phyloP scores from a whole-genome alignment of 2,888 invertebrate genomes.

The Hyposoter didymator region DNA sequence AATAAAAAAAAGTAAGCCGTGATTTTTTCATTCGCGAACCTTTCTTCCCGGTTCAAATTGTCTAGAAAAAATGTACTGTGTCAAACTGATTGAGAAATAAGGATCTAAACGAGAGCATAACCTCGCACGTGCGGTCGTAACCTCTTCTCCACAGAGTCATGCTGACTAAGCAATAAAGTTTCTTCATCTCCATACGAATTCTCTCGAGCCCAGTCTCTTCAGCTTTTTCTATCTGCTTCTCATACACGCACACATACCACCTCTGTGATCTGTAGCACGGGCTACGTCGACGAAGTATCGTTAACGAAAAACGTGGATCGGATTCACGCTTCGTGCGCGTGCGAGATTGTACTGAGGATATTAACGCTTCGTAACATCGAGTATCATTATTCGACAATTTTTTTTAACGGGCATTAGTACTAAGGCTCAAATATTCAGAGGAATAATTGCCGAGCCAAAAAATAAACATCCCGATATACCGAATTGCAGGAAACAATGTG shows the following conservation, averaged over 20 bases:
- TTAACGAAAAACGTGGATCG: slow-evolving; percentile 62
- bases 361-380: slow-evolving; percentile 50
- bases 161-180: slow-evolving; percentile 65
- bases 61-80: slow-evolving; percentile 31
- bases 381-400: slow-evolving; percentile 53
- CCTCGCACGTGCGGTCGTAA: slow-evolving; percentile 47
- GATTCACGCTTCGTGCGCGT: slow-evolving; percentile 61
- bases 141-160: slow-evolving; percentile 51
- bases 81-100: slow-evolving; percentile 63
- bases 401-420: slow-evolving; percentile 50
- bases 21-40: slow-evolving; percentile 8
- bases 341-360: slow-evolving; percentile 55
- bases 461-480: background rate
- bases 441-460: background rate
- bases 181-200: slow-evolving; percentile 49
- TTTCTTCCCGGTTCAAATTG: slow-evolving; percentile 19
- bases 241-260: background rate
- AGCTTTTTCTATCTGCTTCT: slow-evolving; percentile 18
- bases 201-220: slow-evolving; percentile 34
- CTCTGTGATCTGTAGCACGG: slow-evolving; percentile 48
- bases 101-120: slow-evolving; percentile 47
- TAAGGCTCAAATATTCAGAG: slow-evolving; percentile 41
- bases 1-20: background rate
- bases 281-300: slow-evolving; percentile 42
- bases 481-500: background rate